Percentiles rank a stretch among this genome's conserved stretches.
Conservation (phyloP, 2,888 invertebrate species). For the Standfussiana lucernea region DNA sequence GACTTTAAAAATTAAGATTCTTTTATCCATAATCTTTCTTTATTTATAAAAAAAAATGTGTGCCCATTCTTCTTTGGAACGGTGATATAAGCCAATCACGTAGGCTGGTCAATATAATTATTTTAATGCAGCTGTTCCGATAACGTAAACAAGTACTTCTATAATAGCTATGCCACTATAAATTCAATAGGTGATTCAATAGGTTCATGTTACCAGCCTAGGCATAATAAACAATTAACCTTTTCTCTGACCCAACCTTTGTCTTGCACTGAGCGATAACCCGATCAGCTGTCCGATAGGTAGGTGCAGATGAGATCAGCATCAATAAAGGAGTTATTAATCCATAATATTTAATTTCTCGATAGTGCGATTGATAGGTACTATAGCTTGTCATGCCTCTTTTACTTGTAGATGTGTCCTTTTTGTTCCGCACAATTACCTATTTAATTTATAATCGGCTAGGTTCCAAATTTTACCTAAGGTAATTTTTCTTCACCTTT, state of each 20-base stretch:
- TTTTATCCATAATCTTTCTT: background rate
- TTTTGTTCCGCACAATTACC: background rate
- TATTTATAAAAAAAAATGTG: background rate
- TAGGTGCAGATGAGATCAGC: slow-evolving; percentile 29
- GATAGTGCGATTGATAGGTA: background rate
- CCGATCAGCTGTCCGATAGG: slow-evolving; percentile 26
- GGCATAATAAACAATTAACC: slow-evolving; percentile 18
- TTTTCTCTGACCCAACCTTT: slow-evolving; percentile 21
- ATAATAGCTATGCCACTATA: background rate
- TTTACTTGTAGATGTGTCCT: background rate
- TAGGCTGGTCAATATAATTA: background rate
- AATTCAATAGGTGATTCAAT: background rate
- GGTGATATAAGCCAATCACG: background rate
- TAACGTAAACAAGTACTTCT: slow-evolving; percentile 1
- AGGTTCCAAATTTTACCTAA: background rate
- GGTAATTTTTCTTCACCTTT: background rate
- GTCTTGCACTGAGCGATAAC: slow-evolving; percentile 21
- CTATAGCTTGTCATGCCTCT: no score
- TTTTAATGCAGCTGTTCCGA: slow-evolving; percentile 4
- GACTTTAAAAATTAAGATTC: background rate
- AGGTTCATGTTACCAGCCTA: background rate
- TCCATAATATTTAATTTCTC: background rate
- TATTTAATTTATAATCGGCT: background rate
- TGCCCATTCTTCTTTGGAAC: background rate
- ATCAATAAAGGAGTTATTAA: background rate